Conservation (phyloP, 2,797 vertebrate genomes). For the Sciaenops ocellatus region DNA sequence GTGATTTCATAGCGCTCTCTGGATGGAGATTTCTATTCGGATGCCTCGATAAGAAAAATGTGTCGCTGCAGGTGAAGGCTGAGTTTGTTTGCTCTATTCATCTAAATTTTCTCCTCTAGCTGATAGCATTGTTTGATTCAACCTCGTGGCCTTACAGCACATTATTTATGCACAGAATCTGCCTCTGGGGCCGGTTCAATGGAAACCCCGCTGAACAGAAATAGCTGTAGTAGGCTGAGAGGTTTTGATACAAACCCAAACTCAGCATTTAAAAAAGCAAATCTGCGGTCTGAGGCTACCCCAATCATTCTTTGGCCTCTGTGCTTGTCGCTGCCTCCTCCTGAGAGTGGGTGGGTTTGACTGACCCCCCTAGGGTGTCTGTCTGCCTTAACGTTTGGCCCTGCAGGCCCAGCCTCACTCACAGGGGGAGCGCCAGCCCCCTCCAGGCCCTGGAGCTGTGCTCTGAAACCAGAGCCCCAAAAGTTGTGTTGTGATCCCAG, state of each 20-base stretch:
- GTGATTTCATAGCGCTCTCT: constrained; percentile 59
- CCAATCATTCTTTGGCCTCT: constrained; percentile 68
- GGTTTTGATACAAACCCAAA: constrained; percentile 56
- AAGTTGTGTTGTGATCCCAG: constrained; percentile 84
- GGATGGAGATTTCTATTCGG: constrained; percentile 65
- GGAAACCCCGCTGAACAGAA: constrained; percentile 63
- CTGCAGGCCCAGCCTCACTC: constrained; percentile 66
- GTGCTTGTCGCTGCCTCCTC: constrained; percentile 72
- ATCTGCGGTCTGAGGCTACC: constrained; percentile 54
- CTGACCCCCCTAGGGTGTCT: constrained; percentile 70
- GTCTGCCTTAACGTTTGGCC: constrained; percentile 80
- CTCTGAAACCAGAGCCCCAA: constrained; percentile 83
- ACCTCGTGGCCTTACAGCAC: constrained; percentile 47
- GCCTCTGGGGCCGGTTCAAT: constrained; percentile 54
- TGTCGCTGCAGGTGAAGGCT: constrained; percentile 69
- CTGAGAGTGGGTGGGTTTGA: constrained; percentile 71
- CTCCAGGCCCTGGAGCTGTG: constrained; percentile 60
- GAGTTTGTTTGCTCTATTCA: constrained; percentile 60
- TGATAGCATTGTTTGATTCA: constrained; percentile 56
- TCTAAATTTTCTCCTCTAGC: constrained; percentile 55
- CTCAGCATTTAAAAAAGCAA: constrained; percentile 67
- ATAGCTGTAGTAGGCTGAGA: constrained; percentile 53
- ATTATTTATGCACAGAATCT: constrained; percentile 64
- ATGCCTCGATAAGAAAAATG: constrained; percentile 67
- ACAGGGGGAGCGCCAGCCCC: constrained; percentile 69